A percentile compares a stretch with the other conserved stretches of the same genome.
These are phyloP conservation scores for Spondyliosoma cantharus DNA, from an alignment of 2,797 vertebrate species.

Conservation along the genomic window DNA sequence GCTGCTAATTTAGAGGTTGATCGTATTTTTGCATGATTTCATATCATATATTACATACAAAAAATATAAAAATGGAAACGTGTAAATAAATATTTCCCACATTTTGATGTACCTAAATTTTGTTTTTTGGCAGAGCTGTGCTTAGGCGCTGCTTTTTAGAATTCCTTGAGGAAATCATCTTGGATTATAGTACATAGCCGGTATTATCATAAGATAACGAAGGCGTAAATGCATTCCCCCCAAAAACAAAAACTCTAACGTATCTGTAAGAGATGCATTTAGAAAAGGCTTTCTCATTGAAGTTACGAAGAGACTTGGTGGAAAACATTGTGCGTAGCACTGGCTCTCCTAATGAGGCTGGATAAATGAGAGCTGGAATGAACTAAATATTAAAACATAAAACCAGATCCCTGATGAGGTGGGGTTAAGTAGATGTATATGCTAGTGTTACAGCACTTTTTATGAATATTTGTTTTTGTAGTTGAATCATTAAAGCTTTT, in stretches of 20 bases:
- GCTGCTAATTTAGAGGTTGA: neutral
- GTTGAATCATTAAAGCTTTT: too few species aligned
- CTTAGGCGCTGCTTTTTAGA: neutral
- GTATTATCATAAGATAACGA: neutral
- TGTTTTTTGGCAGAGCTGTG: neutral
- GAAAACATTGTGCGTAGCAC: neutral
- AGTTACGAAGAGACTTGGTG: neutral
- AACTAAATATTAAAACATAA: too few species aligned
- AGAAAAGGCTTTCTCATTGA: slow-evolving; percentile 3
- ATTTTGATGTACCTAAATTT: neutral
- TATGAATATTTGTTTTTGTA: too few species aligned
- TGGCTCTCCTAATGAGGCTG: too few species aligned
- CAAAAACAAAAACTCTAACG: neutral
- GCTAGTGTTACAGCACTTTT: too few species aligned
- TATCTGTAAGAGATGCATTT: neutral
- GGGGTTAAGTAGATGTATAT: too few species aligned
- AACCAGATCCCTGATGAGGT: too few species aligned
- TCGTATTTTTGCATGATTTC: neutral
- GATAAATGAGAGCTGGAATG: too few species aligned
- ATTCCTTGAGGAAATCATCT: neutral
- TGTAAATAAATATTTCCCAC: neutral
- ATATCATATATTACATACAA: too few species aligned
- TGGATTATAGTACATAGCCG: neutral
- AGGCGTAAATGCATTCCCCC: neutral
- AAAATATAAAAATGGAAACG: neutral